These are phyloP conservation scores for Ecliptopera silaceata DNA, from an alignment of 2,888 invertebrate genomes.

Conservation along the genomic window DNA sequence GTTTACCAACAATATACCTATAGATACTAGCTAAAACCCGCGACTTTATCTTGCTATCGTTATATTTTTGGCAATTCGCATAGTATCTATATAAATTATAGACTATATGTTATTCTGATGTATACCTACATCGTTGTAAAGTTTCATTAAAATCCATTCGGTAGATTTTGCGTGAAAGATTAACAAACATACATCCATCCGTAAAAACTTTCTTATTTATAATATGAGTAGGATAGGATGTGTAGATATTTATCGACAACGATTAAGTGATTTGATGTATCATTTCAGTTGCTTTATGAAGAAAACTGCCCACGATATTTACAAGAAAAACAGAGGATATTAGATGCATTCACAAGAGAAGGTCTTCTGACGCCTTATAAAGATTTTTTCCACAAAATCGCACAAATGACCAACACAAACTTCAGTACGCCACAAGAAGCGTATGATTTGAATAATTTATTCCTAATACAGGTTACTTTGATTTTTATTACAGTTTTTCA, in stretches of 20 bases:
- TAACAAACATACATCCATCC: no score
- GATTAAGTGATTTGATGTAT: not conserved
- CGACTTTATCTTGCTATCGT: no score
- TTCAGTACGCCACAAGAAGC: slow-evolving; percentile 78
- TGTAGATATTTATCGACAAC: no score
- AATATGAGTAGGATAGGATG: no score
- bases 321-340: slow-evolving; percentile 71
- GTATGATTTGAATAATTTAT: slow-evolving; percentile 72
- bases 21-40: no score
- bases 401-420: slow-evolving; percentile 74
- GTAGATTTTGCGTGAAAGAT: no score
- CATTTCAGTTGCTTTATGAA: slow-evolving; percentile 71
- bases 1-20: slow-evolving; percentile 37
- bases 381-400: slow-evolving; percentile 72
- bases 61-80: no score
- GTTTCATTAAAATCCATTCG: no score
- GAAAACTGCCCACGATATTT: slow-evolving; percentile 74
- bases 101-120: no score
- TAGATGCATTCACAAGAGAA: slow-evolving; percentile 69
- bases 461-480: slow-evolving; percentile 69
- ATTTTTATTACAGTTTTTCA: not conserved
- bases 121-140: no score
- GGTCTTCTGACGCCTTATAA: slow-evolving; percentile 68
- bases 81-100: not conserved
- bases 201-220: no score